Evolutionary conservation across 1,140 invertebrate species (phyloP), one percentile per base, ranked within the genome.

Genomic region (Neodiprion pinetum): DNA sequence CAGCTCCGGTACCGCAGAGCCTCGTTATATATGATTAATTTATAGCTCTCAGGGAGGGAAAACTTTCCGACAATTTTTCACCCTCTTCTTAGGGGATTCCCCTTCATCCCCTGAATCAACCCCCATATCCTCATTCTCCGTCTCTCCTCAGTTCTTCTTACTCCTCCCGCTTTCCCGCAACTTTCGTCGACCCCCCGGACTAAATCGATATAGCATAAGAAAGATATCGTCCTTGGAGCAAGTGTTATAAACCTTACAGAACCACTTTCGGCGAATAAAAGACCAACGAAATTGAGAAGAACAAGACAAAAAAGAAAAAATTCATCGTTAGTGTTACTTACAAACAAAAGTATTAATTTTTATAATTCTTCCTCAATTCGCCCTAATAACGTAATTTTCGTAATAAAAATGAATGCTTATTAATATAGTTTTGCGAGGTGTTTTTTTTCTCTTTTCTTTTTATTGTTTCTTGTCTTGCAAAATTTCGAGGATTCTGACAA

Each of bases 11-110:
- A 61, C 53, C 53, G 8, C 53, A 61, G 9, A 9, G 11, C 8
- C 9, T 61, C n/a, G 53, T 61, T 61, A 61, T 61, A 61, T 61
- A 61, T 61, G 11, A 61, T 61, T 61, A 61, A 61, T 61, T 61
- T 61, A 61, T 61, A 61, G 53, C 11, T 40, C 28, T 40, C 28
- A 61, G 53, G 53, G 53, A 61, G 8, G 8, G 11, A 61, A 61
- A 61, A 61, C 5, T 61, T 61, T 61, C 14, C 53, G 11, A 9
- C 53, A 61, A 61, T 61, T 61, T 61, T 17, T 61, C 53, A 14
- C 53, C 11, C 53, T 17, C 53, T 17, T 61, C 53, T 12, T 12
- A 61, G 4, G 53, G 53, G n/a, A 17, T 17, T 12, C 53, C 28
- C 28, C 28, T 40, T 1, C 28, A 1, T 5, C 2, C 28, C 28